These are phyloP conservation scores for Numenius arquata DNA, from an alignment of 2,113 vertebrate genomes.

Conservation along the genomic window DNA sequence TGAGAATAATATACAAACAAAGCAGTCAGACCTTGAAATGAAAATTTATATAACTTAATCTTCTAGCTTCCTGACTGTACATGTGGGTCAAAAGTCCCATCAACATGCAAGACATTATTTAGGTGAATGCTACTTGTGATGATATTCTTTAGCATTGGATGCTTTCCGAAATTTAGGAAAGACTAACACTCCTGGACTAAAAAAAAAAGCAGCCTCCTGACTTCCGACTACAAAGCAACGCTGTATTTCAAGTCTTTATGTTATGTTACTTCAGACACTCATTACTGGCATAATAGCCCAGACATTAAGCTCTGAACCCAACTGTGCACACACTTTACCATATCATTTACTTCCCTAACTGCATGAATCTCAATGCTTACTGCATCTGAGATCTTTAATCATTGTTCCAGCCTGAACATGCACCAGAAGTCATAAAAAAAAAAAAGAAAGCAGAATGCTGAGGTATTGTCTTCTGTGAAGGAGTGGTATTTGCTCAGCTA, in stretches of 20 bases:
- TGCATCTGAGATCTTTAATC: neutral
- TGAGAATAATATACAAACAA: constrained; percentile 5
- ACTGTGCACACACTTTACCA: neutral
- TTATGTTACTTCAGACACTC: neutral
- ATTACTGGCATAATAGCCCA: neutral
- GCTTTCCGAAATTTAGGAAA: neutral
- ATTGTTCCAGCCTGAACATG: neutral
- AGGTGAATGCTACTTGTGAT: neutral
- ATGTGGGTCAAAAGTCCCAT: neutral
- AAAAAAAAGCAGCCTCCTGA: neutral
- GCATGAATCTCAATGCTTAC: neutral
- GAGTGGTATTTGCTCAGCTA: neutral
- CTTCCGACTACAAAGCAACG: neutral
- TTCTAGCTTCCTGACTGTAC: neutral
- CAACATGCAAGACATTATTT: neutral
- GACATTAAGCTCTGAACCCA: neutral
- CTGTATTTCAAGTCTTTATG: neutral
- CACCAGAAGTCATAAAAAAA: neutral
- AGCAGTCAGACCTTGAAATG: constrained; percentile 14
- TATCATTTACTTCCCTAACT: neutral
- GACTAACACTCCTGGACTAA: neutral
- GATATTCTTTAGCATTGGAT: neutral
- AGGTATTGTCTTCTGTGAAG: neutral
- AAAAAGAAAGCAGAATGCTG: neutral
- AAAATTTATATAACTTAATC: constrained; percentile 15